phyloP scores from a whole-genome alignment of 1,140 invertebrate species.

The Condylostylus longicornis region DNA sequence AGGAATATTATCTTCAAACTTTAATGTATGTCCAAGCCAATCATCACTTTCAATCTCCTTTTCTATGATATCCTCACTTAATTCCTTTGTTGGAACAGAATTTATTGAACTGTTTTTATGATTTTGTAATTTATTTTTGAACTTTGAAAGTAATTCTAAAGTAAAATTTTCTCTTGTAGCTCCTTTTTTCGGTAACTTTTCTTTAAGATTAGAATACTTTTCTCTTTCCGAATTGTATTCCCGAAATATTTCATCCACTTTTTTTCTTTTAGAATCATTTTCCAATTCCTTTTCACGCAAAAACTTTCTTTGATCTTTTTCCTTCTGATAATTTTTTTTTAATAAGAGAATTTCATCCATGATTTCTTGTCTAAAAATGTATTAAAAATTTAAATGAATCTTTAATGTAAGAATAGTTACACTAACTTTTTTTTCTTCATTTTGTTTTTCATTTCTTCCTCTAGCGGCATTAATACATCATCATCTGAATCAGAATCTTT shows the following conservation, averaged over 20 bases:
- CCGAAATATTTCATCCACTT: slow-evolving; percentile 45
- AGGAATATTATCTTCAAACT: slow-evolving; percentile 57
- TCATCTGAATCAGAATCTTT: slow-evolving; percentile 54
- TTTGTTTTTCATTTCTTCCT: slow-evolving; percentile 38
- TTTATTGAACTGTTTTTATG: slow-evolving; percentile 20
- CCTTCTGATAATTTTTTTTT: slow-evolving; percentile 53
- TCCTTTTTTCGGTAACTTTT: slow-evolving; percentile 53
- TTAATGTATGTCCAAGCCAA: slow-evolving; percentile 63
- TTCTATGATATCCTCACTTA: slow-evolving; percentile 19
- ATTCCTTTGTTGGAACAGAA: slow-evolving; percentile 2
- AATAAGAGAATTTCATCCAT: slow-evolving; percentile 58
- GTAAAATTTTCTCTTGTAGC: slow-evolving; percentile 55
- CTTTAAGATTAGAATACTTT: slow-evolving; percentile 56
- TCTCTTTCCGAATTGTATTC: slow-evolving; percentile 60
- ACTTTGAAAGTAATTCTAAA: slow-evolving; percentile 62
- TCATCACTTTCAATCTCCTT: slow-evolving; percentile 39
- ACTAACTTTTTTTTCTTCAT: slow-evolving; percentile 50
- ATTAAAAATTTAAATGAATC: not conserved
- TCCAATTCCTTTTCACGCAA: slow-evolving; percentile 33
- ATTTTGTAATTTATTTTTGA: slow-evolving; percentile 58
- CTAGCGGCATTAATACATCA: slow-evolving; percentile 31
- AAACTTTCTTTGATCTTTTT: slow-evolving; percentile 37
- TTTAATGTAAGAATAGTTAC: not conserved
- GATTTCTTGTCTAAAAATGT: slow-evolving; percentile 52
- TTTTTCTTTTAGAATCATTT: slow-evolving; percentile 26